phyloP scores from a whole-genome alignment of 2,888 invertebrate genomes.

The Lamproptera curius region DNA sequence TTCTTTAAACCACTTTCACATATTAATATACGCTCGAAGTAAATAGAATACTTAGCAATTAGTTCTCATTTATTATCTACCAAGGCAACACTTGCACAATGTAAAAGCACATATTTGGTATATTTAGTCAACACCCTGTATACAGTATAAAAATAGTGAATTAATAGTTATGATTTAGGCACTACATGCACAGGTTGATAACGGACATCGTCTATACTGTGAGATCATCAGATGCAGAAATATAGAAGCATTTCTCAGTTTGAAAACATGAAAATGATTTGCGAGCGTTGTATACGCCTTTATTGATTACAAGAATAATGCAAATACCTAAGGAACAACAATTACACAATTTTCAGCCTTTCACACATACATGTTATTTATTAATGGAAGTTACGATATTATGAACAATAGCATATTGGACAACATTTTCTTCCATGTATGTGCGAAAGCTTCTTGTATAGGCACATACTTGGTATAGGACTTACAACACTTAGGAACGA shows the following conservation, averaged over 20 bases:
- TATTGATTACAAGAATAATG: not conserved
- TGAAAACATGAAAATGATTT: conserved; percentile 4
- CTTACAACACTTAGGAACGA: conserved; percentile 14
- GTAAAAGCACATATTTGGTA: conserved; percentile 76
- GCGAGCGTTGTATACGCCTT: not conserved
- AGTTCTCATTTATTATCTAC: conserved; percentile 40
- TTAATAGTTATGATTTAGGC: conserved; percentile 56
- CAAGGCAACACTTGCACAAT: conserved; percentile 69
- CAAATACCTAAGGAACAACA: not conserved
- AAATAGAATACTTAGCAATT: conserved; percentile 22
- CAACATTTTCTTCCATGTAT: too few species aligned
- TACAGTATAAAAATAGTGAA: conserved; percentile 71
- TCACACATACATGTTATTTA: conserved; percentile 15
- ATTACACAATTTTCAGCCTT: conserved; percentile 1
- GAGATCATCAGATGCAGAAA: conserved; percentile 62
- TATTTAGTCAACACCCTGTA: conserved; percentile 74
- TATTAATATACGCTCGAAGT: conserved; percentile 25
- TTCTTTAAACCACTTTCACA: conserved; percentile 39
- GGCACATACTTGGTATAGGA: too few species aligned
- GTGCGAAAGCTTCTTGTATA: not conserved
- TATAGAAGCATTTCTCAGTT: conserved; percentile 7
- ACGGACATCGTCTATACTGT: conserved; percentile 53
- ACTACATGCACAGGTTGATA: conserved; percentile 57
- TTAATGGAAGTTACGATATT: too few species aligned
- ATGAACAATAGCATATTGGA: too few species aligned